Evolutionary conservation across 2,113 vertebrate species (phyloP), one percentile per base, ranked within the genome.

Genomic region (Rostratula benghalensis): DNA sequence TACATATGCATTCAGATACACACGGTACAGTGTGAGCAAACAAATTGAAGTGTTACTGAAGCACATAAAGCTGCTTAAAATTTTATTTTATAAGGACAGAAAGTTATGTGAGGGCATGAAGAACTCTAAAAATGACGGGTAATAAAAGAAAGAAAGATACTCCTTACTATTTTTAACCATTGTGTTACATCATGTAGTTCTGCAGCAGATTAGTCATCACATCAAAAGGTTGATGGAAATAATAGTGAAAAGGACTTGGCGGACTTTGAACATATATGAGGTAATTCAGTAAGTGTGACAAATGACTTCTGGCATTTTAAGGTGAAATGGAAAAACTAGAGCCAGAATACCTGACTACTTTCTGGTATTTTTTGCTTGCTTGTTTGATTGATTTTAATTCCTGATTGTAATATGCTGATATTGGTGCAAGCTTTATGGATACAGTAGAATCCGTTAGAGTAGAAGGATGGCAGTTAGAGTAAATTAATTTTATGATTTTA

Each of bases 181-280:
- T 93, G 93, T 90, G 84, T 95, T 96, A 74, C 84, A 76, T 96
- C 92, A 93, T 79, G 37, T 90, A 90, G 45, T 86, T 90, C 90
- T 93, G 85, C 71, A 92, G 85, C 74, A 92, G 76, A 88, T 96
- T 94, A 95, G 85, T 95, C 92, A 94, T 94, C 92, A 90, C 85
- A 86, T 92, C 82, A 89, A 90, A 97, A 94, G 83, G 67, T 6
- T 93, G 92, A 83, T 88, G 85, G 75, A 94, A 96, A 96, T 94
- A 91, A 93, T 94, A 95, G 89, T 88, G 82, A 85, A 94, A 86
- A 87, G 85, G 75, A 86, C 75, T 95, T 96, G 95, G 87, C 51
- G 13, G 76, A 83, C 90, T 86, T 90, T 87, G 77, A 91, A 54
- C 31, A 10, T 82, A 24, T 22, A 61, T 94, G 94, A 95, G 76